Evolutionary conservation across 2,797 vertebrate species (phyloP).

Genomic region (Halcyon badia): DNA sequence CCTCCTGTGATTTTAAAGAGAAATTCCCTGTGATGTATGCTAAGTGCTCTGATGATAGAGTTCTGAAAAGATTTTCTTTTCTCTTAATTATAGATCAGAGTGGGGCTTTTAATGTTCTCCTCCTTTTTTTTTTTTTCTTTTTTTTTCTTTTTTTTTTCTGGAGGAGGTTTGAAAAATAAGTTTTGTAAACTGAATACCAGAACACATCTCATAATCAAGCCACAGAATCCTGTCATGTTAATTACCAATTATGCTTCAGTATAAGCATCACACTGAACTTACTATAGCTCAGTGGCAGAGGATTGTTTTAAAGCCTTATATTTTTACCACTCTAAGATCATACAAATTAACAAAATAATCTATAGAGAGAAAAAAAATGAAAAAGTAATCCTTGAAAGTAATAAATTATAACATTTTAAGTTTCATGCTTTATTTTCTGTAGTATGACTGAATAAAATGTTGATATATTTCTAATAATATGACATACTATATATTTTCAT

Average conservation of each 20-base stretch:
- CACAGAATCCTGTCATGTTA: neutral
- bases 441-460: neutral
- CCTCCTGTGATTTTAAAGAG: slow-evolving; percentile 44
- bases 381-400: neutral
- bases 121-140: neutral
- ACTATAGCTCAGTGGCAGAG: neutral
- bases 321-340: neutral
- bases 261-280: neutral
- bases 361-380: neutral
- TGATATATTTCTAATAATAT: neutral
- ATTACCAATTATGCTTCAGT: neutral
- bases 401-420: neutral
- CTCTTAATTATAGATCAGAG: neutral
- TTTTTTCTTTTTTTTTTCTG: neutral
- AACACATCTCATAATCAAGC: neutral
- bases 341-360: neutral
- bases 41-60: slow-evolving; percentile 23
- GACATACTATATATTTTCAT: neutral
- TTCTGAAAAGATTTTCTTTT: neutral
- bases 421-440: neutral
- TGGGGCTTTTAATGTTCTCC: neutral
- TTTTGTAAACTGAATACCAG: neutral
- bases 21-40: neutral
- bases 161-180: neutral
- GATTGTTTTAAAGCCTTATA: neutral